Evolutionary conservation across 2,888 invertebrate genomes (phyloP).

Genomic region (Dynastes tityus): DNA sequence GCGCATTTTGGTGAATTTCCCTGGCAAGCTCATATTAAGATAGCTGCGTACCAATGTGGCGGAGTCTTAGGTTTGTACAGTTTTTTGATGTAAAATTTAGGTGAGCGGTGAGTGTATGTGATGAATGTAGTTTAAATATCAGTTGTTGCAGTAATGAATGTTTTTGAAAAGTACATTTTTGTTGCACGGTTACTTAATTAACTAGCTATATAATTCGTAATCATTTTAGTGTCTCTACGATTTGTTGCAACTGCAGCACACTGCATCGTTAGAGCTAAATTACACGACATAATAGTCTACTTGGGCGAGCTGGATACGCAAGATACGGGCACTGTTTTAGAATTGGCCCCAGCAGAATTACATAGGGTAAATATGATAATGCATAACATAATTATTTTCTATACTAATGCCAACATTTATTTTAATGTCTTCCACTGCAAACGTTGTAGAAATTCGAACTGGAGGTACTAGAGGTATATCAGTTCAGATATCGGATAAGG

Average conservation of each 20-base stretch:
- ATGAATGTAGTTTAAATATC: too few relatives aligned
- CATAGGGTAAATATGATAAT: conserved; percentile 68
- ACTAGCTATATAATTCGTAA: neutral
- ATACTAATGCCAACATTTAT: neutral
- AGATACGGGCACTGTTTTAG: conserved; percentile 76
- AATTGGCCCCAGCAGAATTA: conserved; percentile 78
- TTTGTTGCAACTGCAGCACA: conserved; percentile 88
- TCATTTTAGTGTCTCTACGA: conserved; percentile 76
- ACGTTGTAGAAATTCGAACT: too few relatives aligned
- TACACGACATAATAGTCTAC: conserved; percentile 83
- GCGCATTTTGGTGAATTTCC: conserved; percentile 86
- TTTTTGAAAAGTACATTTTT: too few relatives aligned
- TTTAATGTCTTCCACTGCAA: too few relatives aligned
- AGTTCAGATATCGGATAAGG: too few relatives aligned
- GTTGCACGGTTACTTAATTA: too few relatives aligned
- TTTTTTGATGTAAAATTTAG: conserved; percentile 12
- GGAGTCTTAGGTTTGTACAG: conserved; percentile 78
- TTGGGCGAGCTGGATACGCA: conserved; percentile 87
- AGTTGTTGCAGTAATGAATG: too few relatives aligned
- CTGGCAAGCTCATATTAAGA: conserved; percentile 90
- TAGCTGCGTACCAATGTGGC: conserved; percentile 87
- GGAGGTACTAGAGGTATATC: too few relatives aligned
- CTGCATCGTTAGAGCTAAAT: conserved; percentile 83
- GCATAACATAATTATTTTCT: neutral
- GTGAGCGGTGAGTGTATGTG: too few relatives aligned